These are phyloP conservation scores for Scomber scombrus DNA, from an alignment of 2,113 vertebrate genomes.

Conservation along the genomic window DNA sequence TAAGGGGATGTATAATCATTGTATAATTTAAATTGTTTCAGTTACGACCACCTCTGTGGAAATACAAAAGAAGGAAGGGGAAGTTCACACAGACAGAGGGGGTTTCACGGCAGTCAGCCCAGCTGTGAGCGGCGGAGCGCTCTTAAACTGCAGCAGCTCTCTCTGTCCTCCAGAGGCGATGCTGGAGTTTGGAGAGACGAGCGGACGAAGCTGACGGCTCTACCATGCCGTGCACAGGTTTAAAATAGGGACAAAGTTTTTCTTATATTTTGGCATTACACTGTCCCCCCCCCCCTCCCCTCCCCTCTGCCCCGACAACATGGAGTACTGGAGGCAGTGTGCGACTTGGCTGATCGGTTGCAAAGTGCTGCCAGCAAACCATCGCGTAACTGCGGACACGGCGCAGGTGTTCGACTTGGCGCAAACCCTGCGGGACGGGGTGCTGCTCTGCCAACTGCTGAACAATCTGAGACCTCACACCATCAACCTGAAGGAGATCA, in stretches of 20 bases:
- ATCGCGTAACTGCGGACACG: conserved; percentile 91
- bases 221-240: conserved; percentile 20
- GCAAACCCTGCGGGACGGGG: conserved; percentile 93
- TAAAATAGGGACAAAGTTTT: not conserved
- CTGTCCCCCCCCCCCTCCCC: not conserved
- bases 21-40: too few species aligned
- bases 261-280: not conserved
- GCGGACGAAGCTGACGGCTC: not conserved
- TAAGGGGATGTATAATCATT: too few species aligned
- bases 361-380: conserved; percentile 91
- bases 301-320: conserved; percentile 36
- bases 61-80: conserved; percentile 60
- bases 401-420: conserved; percentile 95
- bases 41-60: conserved; percentile 23
- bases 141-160: conserved; percentile 36
- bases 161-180: conserved; percentile 37
- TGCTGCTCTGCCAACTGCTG: conserved; percentile 93
- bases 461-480: conserved; percentile 90
- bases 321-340: conserved; percentile 95
- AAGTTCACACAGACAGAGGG: conserved; percentile 39
- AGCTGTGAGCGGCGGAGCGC: conserved; percentile 3
- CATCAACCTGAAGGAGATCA: conserved; percentile 94
- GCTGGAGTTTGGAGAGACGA: conserved; percentile 24
- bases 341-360: conserved; percentile 93
- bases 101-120: conserved; percentile 33